These are phyloP conservation scores for Buceros bicornis DNA, from an alignment of 2,797 vertebrate species.

Conservation along the genomic window DNA sequence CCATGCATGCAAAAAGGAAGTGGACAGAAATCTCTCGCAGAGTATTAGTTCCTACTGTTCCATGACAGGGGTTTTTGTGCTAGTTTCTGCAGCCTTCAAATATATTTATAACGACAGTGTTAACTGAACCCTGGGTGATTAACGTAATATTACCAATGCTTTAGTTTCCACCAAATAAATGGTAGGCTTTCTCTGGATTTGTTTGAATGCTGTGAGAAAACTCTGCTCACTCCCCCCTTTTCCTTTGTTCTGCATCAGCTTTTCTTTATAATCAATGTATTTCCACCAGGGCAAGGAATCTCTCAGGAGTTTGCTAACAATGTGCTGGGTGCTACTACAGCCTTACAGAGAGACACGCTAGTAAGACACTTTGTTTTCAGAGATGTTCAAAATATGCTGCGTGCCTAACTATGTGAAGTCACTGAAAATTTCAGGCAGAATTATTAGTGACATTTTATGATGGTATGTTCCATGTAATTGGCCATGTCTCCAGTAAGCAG, in stretches of 20 bases:
- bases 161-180: background rate
- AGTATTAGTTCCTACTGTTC: background rate
- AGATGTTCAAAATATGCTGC: background rate
- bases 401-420: background rate
- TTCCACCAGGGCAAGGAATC: background rate
- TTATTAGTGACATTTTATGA: background rate
- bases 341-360: background rate
- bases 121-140: background rate
- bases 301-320: background rate
- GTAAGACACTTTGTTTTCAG: background rate
- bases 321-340: background rate
- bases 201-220: background rate
- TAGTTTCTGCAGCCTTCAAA: background rate
- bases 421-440: background rate
- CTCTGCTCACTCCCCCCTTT: background rate
- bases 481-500: background rate
- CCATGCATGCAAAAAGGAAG: background rate
- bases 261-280: background rate
- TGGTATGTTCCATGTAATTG: background rate
- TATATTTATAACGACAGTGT: background rate
- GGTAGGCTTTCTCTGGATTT: background rate
- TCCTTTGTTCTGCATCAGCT: background rate
- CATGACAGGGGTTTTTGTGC: fast-evolving
- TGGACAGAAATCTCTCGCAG: background rate
- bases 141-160: background rate